Percentiles rank a stretch among this genome's conserved stretches.
Conservation (phyloP, 92 coral and sea anemone species). For the Siderastrea siderea region DNA sequence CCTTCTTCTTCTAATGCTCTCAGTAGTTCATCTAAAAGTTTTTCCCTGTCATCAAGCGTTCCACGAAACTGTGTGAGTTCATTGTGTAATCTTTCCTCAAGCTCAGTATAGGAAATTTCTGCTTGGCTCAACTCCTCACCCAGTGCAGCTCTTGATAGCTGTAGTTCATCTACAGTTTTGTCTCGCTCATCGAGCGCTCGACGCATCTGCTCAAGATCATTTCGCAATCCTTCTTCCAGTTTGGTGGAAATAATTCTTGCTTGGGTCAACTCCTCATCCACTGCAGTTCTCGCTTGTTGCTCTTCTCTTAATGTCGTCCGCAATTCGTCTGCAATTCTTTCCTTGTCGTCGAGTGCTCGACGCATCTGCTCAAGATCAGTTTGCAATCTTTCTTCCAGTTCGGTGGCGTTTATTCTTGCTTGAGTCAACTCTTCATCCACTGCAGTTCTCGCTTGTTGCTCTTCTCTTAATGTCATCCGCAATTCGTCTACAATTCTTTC, state of each 20-base stretch:
- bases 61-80: too few species aligned
- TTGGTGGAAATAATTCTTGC: not conserved
- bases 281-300: not conserved
- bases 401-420: too few species aligned
- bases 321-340: not conserved
- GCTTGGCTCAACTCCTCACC: not conserved
- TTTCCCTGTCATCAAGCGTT: not conserved
- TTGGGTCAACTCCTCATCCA: not conserved
- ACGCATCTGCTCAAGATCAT: too few species aligned
- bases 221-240: not conserved
- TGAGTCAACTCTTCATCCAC: not conserved
- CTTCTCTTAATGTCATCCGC: not conserved
- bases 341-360: not conserved
- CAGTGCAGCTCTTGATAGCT: not conserved
- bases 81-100: not conserved
- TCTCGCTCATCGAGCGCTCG: not conserved
- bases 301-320: not conserved
- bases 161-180: not conserved
- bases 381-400: too few species aligned
- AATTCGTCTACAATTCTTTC: not conserved
- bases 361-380: too few species aligned
- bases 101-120: not conserved
- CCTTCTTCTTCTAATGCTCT: not conserved
- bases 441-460: not conserved
- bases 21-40: not conserved